phyloP scores from a whole-genome alignment of 2,113 vertebrate species.

The Ciconia boyciana region DNA sequence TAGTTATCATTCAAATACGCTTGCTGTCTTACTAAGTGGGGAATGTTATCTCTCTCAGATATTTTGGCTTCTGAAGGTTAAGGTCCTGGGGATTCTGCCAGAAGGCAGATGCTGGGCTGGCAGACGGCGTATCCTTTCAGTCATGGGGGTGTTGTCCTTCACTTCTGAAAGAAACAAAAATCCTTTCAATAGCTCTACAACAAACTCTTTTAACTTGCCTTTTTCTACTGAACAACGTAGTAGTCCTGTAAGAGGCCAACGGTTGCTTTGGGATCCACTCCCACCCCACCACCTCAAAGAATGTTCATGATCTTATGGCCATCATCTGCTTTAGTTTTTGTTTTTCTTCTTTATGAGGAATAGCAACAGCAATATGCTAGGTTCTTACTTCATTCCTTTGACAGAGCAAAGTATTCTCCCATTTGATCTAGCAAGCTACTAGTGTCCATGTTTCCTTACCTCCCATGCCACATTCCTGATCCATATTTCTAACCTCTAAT shows the following conservation, averaged over 20 bases:
- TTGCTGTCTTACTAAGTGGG: not conserved
- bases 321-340: not conserved
- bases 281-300: too few relatives aligned
- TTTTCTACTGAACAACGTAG: not conserved
- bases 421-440: not conserved
- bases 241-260: not conserved
- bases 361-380: not conserved
- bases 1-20: not conserved
- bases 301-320: not conserved
- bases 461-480: not conserved
- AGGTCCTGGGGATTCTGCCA: constrained; percentile 31
- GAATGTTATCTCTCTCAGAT: not conserved
- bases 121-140: not conserved
- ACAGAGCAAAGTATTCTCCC: not conserved
- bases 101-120: constrained; percentile 31
- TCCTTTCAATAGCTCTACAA: not conserved
- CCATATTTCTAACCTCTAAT: not conserved
- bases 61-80: not conserved
- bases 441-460: not conserved
- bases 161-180: not conserved
- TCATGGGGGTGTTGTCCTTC: not conserved
- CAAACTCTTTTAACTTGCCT: not conserved
- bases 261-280: not conserved
- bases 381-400: not conserved
- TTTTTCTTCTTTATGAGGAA: not conserved